phyloP scores from a whole-genome alignment of 2,113 vertebrate genomes.

The Dendrocopos noguchii region DNA sequence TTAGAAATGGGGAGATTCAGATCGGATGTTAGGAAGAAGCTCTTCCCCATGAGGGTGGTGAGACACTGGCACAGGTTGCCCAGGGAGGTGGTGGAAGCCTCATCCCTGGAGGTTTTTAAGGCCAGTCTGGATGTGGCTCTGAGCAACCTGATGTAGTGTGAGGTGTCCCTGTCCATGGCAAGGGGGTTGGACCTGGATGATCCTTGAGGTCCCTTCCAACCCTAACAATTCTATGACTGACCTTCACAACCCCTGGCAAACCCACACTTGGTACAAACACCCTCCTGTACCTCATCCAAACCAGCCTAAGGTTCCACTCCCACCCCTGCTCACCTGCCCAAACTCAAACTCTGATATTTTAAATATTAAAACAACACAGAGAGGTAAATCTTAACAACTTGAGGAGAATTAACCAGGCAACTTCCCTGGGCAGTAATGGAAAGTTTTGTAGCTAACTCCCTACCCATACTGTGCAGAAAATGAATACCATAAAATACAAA shows the following conservation, averaged over 20 bases:
- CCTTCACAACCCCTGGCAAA: fast-evolving
- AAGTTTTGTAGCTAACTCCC: constrained; percentile 48
- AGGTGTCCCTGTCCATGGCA: too few species aligned
- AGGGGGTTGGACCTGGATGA: too few species aligned
- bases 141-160: too few species aligned
- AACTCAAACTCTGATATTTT: constrained; percentile 20
- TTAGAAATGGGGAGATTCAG: too few species aligned
- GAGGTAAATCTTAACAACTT: constrained; percentile 46
- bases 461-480: constrained; percentile 61
- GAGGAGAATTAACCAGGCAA: constrained; percentile 52
- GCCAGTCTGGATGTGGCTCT: too few species aligned
- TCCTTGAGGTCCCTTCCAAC: too few species aligned
- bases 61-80: too few species aligned
- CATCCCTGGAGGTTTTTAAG: too few species aligned
- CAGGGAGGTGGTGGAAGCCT: too few species aligned
- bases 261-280: fast-evolving
- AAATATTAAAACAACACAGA: constrained; percentile 53
- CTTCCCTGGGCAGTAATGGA: constrained; percentile 50
- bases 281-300: background rate
- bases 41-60: too few species aligned
- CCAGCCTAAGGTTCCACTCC: background rate
- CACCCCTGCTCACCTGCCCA: background rate
- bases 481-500: constrained; percentile 63
- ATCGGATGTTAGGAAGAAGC: too few species aligned
- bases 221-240: too few species aligned